phyloP scores from a whole-genome alignment of 1,140 invertebrate species.

The Platorchestia sp. region DNA sequence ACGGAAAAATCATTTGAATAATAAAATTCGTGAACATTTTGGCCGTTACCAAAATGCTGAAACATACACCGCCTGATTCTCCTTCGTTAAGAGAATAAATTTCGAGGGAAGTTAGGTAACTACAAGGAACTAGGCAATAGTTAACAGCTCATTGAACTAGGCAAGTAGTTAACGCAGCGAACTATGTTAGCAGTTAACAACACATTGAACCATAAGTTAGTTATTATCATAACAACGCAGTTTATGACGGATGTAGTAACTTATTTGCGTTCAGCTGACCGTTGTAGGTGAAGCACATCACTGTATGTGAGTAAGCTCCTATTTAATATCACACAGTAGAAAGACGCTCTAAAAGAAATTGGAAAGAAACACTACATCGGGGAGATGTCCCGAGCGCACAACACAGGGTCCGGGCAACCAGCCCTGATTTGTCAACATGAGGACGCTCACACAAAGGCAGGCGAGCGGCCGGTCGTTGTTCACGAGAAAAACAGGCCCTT shows the following conservation, averaged over 20 bases:
- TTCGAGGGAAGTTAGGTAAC: no score
- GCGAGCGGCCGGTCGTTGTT: not conserved
- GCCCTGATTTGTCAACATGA: not conserved
- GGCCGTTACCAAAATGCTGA: no score
- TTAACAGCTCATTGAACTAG: no score
- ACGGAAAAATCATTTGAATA: no score
- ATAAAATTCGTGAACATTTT: no score
- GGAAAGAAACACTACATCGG: no score
- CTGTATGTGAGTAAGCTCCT: not conserved
- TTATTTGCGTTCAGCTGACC: not conserved
- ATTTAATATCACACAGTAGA: no score
- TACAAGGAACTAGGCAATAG: no score
- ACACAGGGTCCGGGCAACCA: not conserved
- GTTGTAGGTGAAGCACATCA: not conserved
- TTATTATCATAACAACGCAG: not conserved
- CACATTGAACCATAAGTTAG: not conserved
- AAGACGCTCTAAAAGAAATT: no score
- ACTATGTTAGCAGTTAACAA: not conserved
- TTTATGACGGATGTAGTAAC: not conserved
- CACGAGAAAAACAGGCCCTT: not conserved
- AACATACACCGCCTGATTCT: no score
- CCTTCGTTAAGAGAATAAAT: no score
- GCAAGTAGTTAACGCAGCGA: no score
- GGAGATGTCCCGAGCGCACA: not conserved
- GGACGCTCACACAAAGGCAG: not conserved